Base-by-base conservation (phyloP, 2,888 invertebrate species). In the Chaitophorus viminalis region DNA sequence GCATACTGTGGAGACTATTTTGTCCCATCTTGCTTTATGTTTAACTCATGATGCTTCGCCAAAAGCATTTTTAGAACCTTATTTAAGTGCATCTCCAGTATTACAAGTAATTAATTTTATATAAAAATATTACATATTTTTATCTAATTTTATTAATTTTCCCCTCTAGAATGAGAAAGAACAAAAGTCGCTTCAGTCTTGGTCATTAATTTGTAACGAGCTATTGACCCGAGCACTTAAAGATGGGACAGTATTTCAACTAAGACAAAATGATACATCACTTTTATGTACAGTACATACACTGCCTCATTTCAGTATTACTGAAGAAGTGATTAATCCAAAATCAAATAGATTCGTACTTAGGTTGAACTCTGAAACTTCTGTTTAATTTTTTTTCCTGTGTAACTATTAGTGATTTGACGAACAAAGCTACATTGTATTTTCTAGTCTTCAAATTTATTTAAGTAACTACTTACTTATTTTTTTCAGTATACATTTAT, bases 261-360 rank as follows among this genome's bases (percentile, higher is more conserved):
- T 99, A 70, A 93, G 98, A 39, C 98, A 98, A 91, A 96, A 96
- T 89, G 98, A 98, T 91, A 95, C 99, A 46, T 97, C 98, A 0
- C 93, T 99, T 2, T 93, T 98, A 90, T 98, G 98, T 91, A 94
- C 95, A 25, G 94, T 99, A 85, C 94, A 95, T 90, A 94, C 94
- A 90, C 92, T 99, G 90, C 99, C 99, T 0, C 97, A 98, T 92
- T 97, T 99, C 91, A 97, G 96, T 92, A 93, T 99, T 72, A 96
- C 96, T 0, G 99, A 99, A 91, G 98, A 99, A 92, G 96, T 98
- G 0, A 96, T 98, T 29, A 98, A 99, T 92, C 98, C 98, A 0
- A 98, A 98, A 92, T 96, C 96, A 90, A 98, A 98, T 92, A 96
- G 98, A 91, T 99, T 99, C 93, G 95, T 98, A 83, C 93, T 99